Evolutionary conservation across 1,140 invertebrate species (phyloP).

Genomic region (Alviniconcha marisindica): DNA sequence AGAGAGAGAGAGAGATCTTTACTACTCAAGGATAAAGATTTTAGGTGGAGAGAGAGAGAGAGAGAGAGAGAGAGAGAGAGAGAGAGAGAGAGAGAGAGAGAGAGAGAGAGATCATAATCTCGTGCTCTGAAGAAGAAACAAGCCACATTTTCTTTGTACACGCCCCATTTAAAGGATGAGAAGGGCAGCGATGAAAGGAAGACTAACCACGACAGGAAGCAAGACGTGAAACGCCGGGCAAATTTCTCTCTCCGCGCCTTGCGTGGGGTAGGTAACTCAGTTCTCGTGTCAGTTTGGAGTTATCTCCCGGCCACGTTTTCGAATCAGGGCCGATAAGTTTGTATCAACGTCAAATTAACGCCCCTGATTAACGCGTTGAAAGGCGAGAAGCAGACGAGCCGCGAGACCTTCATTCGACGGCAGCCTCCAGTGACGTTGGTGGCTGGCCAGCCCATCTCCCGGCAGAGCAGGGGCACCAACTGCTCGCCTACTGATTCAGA

Average conservation of each 20-base stretch:
- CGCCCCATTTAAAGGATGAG: neutral
- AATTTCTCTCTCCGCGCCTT: neutral
- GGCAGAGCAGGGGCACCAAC: too few species aligned
- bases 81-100: too few species aligned
- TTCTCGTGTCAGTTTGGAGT: conserved; percentile 33
- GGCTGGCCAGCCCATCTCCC: too few species aligned
- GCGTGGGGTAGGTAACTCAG: conserved; percentile 31
- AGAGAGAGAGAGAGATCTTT: too few species aligned
- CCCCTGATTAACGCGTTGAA: conserved; percentile 41
- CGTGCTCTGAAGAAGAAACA: too few species aligned
- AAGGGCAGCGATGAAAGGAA: neutral
- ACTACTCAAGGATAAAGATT: too few species aligned
- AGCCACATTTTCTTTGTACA: too few species aligned
- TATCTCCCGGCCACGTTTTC: conserved; percentile 26
- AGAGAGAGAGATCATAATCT: too few species aligned
- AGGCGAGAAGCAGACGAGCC: conserved; percentile 26
- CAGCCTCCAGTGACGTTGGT: neutral
- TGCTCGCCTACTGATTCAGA: too few species aligned
- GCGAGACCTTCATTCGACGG: neutral
- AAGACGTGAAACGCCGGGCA: neutral
- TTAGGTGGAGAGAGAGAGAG: too few species aligned
- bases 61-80: too few species aligned
- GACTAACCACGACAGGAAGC: too few species aligned
- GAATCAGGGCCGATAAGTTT: conserved; percentile 39
- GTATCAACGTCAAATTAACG: conserved; percentile 45